A percentile compares a stretch with the other conserved stretches of the same genome.
These are phyloP conservation scores for Pissodes strobi DNA, from an alignment of 1,140 invertebrate genomes.

Conservation along the genomic window DNA sequence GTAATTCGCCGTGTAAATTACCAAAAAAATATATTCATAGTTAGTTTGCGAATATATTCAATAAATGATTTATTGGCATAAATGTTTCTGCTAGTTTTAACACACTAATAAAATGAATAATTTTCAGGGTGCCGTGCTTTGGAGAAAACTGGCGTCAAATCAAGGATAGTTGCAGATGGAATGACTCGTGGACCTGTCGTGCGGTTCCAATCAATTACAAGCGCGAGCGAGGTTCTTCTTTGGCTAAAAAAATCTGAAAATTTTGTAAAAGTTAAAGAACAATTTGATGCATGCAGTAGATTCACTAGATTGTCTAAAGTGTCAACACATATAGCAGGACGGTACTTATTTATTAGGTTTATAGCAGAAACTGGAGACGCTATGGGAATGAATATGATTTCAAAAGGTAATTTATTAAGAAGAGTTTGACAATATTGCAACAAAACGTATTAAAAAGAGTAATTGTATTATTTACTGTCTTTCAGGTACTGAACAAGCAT, in stretches of 20 bases:
- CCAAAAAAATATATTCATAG: too few relatives aligned
- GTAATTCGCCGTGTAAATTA: too few relatives aligned
- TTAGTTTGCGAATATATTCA: too few relatives aligned
- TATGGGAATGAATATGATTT: conserved; percentile 99
- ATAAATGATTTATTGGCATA: too few relatives aligned
- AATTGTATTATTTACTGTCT: not conserved
- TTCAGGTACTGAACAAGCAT: conserved; percentile 79
- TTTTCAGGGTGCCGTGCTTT: conserved; percentile 73
- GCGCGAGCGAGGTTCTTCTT: conserved; percentile 75
- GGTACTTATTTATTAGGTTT: conserved; percentile 89
- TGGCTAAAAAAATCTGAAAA: conserved; percentile 85
- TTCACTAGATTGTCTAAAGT: conserved; percentile 83
- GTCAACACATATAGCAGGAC: conserved; percentile 79
- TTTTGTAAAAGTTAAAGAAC: conserved; percentile 76
- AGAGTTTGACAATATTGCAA: not conserved
- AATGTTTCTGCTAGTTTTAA: too few relatives aligned
- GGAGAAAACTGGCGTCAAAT: conserved; percentile 74
- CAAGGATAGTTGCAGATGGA: conserved; percentile 82
- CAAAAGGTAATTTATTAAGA: conserved; percentile 63
- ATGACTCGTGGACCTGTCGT: conserved; percentile 97
- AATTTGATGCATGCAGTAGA: conserved; percentile 86
- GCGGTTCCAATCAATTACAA: conserved; percentile 75
- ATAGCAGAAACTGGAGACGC: conserved; percentile 94
- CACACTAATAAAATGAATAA: too few relatives aligned
- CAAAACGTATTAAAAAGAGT: not conserved